A percentile compares a stretch with the other conserved stretches of the same genome.
Evolutionary conservation across 2,113 vertebrate species (phyloP).

Genomic region (Noturus placidus): DNA sequence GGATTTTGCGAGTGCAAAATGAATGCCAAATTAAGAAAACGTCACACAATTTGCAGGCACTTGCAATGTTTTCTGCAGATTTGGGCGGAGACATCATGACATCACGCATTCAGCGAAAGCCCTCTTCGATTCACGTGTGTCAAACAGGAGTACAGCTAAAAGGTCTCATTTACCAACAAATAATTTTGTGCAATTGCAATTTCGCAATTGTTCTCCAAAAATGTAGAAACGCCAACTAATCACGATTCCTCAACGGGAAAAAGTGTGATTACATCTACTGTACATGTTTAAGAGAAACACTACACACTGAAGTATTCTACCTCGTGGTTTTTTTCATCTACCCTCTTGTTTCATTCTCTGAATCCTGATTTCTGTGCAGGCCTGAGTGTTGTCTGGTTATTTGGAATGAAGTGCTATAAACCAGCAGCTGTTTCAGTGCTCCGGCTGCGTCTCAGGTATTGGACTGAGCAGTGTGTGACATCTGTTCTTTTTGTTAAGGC

Average conservation of each 20-base stretch:
- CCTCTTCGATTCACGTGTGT: no score
- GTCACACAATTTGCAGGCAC: no score
- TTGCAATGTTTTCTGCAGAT: no score
- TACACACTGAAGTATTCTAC: neutral
- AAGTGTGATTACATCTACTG: neutral
- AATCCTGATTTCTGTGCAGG: neutral
- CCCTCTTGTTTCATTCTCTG: neutral
- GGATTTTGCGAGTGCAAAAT: no score
- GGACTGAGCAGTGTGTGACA: conserved; percentile 12
- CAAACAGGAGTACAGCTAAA: no score
- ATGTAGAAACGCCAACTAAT: neutral
- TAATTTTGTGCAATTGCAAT: no score
- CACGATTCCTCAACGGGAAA: neutral
- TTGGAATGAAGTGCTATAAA: neutral
- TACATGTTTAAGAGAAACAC: neutral
- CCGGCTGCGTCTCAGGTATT: conserved; percentile 9
- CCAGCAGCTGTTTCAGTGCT: conserved; percentile 12
- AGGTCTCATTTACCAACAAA: no score
- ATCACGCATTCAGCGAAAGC: no score
- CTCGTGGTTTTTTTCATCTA: neutral
- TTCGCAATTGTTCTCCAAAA: neutral
- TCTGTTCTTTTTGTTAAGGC: conserved; percentile 5
- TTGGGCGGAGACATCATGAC: no score
- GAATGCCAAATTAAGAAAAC: no score
- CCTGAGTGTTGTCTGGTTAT: neutral